A percentile compares a stretch with the other conserved stretches of the same genome.
Conservation (phyloP, 1,140 invertebrate species). For the Calliphora vicina region DNA sequence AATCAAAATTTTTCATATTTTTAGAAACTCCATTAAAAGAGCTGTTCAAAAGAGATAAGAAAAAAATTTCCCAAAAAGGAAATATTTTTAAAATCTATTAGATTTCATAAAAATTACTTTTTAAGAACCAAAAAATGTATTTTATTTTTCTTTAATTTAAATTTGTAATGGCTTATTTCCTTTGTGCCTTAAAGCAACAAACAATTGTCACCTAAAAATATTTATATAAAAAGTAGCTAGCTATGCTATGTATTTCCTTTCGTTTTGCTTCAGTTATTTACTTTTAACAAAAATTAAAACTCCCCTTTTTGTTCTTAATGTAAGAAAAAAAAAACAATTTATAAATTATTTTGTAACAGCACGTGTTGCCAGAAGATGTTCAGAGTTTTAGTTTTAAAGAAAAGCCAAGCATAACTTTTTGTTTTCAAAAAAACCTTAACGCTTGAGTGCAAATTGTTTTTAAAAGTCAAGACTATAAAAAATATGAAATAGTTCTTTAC, state of each 20-base stretch:
- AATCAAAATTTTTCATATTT: background rate
- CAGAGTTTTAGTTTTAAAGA: too few relatives aligned
- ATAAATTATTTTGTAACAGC: slow-evolving; percentile 4
- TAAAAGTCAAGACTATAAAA: background rate
- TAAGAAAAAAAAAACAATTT: background rate
- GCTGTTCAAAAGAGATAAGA: too few relatives aligned
- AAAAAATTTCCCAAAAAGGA: slow-evolving; percentile 1
- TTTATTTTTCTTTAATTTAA: slow-evolving; percentile 1
- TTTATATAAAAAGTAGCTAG: background rate
- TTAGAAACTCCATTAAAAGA: too few relatives aligned
- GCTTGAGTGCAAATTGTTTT: slow-evolving; percentile 28
- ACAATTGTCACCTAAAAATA: slow-evolving; percentile 6
- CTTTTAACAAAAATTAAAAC: background rate
- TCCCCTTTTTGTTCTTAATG: background rate
- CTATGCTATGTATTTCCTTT: too few relatives aligned
- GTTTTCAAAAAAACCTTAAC: slow-evolving; percentile 1
- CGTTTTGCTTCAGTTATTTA: slow-evolving; percentile 18
- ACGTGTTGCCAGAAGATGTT: slow-evolving; percentile 16
- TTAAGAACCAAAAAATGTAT: too few relatives aligned
- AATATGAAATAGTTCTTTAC: too few relatives aligned
- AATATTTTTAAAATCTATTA: background rate
- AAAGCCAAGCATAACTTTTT: slow-evolving; percentile 8
- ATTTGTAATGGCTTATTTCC: background rate
- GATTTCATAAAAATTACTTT: too few relatives aligned
- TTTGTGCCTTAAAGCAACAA: background rate